Base-by-base conservation (phyloP, 1,140 invertebrate species). In the Cydia fagiglandana region DNA sequence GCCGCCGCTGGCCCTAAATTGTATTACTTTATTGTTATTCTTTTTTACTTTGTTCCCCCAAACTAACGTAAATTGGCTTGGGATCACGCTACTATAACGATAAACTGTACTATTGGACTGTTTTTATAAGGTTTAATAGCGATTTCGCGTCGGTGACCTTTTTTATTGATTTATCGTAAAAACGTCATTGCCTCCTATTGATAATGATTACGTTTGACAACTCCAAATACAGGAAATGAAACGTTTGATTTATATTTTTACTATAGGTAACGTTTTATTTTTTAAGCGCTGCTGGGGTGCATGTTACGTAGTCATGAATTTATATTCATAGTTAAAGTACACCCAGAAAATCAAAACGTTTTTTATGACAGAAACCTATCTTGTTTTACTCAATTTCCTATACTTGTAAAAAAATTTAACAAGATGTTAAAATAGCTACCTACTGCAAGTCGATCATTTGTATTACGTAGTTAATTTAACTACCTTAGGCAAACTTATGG, bases 21-120 rank as follows among this genome's bases (percentile, higher is more conserved):
- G 90, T 92, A 91, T 92, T 91, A 90, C 84, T 91, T 90, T 91
- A 91, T 91, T 92, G 90, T 91, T 91, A 90, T 91, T 87, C 82
- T 87, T 90, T 91, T 91, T 91, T 88, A 85, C 81, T 89, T 85
- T 86, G 82, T 87, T 89, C 88, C 91, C 91, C 87, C 81, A 85
- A 88, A 89, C 86, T 88, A 86, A 84, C 86, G 85, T 89, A 92
- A 86, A 91, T 92, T 91, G 89, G 91, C 85, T 86, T 83, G 86
- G 87, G 90, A 92, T 91, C 90, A 91, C 88, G 88, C 86, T 86
- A 89, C 85, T 86, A 88, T 86, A 85, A 87, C 88, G 86, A 88
- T 89, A 88, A 91, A 91, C 85, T 88, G 83, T 77, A 81, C 86
- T 88, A 91, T 91, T 88, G 84, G 85, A 87, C 91, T 86, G 87